Evolutionary conservation across 2,888 invertebrate genomes (phyloP).

Genomic region (Choreutis nemorana): DNA sequence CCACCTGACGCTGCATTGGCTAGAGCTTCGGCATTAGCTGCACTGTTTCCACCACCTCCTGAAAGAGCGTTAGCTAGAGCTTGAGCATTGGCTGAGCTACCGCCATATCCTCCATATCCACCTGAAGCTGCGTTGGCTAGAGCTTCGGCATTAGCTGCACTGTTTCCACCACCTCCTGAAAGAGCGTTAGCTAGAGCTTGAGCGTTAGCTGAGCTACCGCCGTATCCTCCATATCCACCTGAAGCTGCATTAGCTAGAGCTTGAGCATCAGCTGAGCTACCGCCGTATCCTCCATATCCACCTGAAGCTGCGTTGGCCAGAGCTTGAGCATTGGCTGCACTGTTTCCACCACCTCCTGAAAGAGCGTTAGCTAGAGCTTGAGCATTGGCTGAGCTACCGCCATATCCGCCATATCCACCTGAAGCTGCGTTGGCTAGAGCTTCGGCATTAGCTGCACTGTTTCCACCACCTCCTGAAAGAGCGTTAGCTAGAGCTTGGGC

Average conservation of each 20-base stretch:
- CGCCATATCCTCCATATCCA: neutral
- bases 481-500: slow-evolving; percentile 8
- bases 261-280: slow-evolving; percentile 1
- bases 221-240: slow-evolving; percentile 8
- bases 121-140: neutral
- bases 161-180: slow-evolving; percentile 8
- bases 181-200: slow-evolving; percentile 9
- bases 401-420: no score
- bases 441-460: slow-evolving; percentile 7
- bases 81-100: neutral
- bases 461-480: slow-evolving; percentile 8
- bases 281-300: slow-evolving; percentile 6
- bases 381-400: no score
- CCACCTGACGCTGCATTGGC: slow-evolving; percentile 2
- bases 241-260: slow-evolving; percentile 5
- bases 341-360: slow-evolving; percentile 11
- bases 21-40: slow-evolving; percentile 8
- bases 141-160: neutral
- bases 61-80: slow-evolving; percentile 5
- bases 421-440: slow-evolving; percentile 7
- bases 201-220: slow-evolving; percentile 7
- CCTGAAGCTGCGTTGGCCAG: slow-evolving; percentile 10
- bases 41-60: slow-evolving; percentile 7
- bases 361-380: slow-evolving; percentile 7
- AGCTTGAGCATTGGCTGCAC: slow-evolving; percentile 6